phyloP scores from a whole-genome alignment of 2,797 vertebrate genomes.

The Synanceia verrucosa region DNA sequence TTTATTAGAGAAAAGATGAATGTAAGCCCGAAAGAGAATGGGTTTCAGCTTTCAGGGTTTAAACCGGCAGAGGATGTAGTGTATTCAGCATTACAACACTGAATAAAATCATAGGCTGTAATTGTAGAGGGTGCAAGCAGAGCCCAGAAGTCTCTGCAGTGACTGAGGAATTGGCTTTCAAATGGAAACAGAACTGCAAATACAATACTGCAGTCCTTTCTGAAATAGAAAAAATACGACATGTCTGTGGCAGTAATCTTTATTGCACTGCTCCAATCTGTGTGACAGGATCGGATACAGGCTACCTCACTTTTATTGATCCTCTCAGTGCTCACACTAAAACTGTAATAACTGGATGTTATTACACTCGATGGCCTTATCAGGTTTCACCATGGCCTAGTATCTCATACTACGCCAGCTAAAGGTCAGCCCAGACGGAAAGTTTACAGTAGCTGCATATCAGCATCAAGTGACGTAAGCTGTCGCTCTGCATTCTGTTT shows the following conservation, averaged over 20 bases:
- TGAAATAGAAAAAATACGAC: constrained; percentile 21
- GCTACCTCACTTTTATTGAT: constrained; percentile 45
- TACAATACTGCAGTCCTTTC: neutral
- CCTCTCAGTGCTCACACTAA: constrained; percentile 20
- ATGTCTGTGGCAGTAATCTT: constrained; percentile 15
- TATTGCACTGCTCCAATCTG: constrained; percentile 10
- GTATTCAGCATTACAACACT: constrained; percentile 30
- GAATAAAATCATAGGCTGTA: constrained; percentile 30
- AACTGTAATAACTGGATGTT: constrained; percentile 55
- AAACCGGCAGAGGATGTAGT: constrained; percentile 45
- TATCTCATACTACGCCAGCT: neutral
- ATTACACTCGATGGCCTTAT: constrained; percentile 39
- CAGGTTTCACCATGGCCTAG: constrained; percentile 10
- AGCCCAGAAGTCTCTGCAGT: neutral
- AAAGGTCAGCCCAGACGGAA: constrained; percentile 5
- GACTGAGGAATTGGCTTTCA: constrained; percentile 14
- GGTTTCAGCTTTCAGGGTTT: constrained; percentile 37
- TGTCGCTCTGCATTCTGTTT: neutral
- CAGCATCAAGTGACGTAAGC: neutral
- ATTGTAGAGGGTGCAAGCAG: constrained; percentile 11
- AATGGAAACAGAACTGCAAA: constrained; percentile 18
- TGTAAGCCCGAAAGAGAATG: constrained; percentile 51
- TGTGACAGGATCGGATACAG: constrained; percentile 34
- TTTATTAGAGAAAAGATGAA: constrained; percentile 67
- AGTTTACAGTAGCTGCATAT: neutral